Evolutionary conservation across 2,888 invertebrate genomes (phyloP), one percentile per base, ranked within the genome.

Genomic region (Ophioninae sp.): DNA sequence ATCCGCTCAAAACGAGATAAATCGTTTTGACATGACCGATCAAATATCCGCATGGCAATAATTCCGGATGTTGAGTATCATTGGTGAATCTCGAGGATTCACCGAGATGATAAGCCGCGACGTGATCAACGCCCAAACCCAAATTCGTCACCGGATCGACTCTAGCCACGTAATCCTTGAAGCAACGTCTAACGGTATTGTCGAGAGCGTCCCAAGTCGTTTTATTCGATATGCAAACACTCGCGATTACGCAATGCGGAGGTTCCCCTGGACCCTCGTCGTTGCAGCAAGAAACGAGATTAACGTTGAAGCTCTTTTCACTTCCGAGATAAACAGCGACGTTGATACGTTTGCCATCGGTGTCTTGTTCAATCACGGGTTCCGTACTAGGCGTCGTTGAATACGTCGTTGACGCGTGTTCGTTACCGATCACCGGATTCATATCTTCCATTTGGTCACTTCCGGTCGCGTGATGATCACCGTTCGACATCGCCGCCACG

Each of bases 121-220:
- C 97, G 39, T 98, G 98, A 90, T 99, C 99, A 13, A 94, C 93
- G 85, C 94, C 94, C 6, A 96, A 92, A 23, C 93, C 95, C 69
- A 91, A 83, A 86, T 90, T 91, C 67, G 97, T 97, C 20, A 97
- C 97, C 0, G 98, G 98, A 94, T 99, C 99, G 88, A 99, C 96
- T 89, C 98, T 95, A 65, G 97, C 96, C 77, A 98, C 95, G 93
- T 99, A 99, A 90, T 99, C 99, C 93, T 98, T 98, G 93, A 99
- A 98, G 75, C 98, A 96, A 93, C 98, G 96, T 89, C 97, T 95
- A 85, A 99, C 97, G 88, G 97, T 96, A 89, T 97, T 97, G 93
- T 99, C 99, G 90, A 99, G 94, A 91, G 97, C 96, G 92, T 98
- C 98, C 99, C 99, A 99, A 81, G 97, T 97, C 0, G 98, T 98